Percentiles rank a stretch among this genome's conserved stretches.
Conservation (phyloP, 2,888 invertebrate species). For the Ennomos erosarius region DNA sequence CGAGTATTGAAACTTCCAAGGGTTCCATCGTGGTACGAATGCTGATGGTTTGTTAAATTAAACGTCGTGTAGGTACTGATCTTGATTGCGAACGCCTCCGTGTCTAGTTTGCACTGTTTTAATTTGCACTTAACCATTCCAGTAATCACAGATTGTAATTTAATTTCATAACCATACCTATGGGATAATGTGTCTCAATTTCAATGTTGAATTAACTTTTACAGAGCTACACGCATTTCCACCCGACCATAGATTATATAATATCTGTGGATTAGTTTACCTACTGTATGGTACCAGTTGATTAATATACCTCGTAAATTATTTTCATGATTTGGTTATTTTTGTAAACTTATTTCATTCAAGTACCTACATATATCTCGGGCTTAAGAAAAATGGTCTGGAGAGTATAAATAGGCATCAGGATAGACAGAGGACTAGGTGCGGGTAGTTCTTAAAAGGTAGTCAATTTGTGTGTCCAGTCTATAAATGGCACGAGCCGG, state of each 20-base stretch:
- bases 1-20: slow-evolving; percentile 68
- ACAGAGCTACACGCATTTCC: too few species aligned
- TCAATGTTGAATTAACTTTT: slow-evolving; percentile 10
- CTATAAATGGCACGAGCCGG: slow-evolving; percentile 51
- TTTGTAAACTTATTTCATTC: too few species aligned
- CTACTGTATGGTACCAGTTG: too few species aligned
- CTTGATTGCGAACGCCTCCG: slow-evolving; percentile 69
- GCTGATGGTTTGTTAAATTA: slow-evolving; percentile 81
- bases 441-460: slow-evolving; percentile 65
- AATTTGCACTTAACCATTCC: slow-evolving; percentile 45
- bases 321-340: too few species aligned
- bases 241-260: too few species aligned
- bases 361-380: too few species aligned
- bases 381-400: too few species aligned
- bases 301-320: too few species aligned
- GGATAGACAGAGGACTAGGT: slow-evolving; percentile 43
- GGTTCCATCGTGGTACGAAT: slow-evolving; percentile 69
- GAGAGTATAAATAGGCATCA: too few species aligned
- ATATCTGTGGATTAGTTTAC: too few species aligned
- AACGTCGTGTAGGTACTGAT: slow-evolving; percentile 69
- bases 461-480: slow-evolving; percentile 66
- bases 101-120: slow-evolving; percentile 58
- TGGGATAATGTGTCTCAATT: slow-evolving; percentile 14
- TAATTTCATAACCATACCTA: slow-evolving; percentile 21
- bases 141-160: slow-evolving; percentile 26